Base-by-base conservation (phyloP, 2,888 invertebrate genomes). In the Diadegma fenestrale region DNA sequence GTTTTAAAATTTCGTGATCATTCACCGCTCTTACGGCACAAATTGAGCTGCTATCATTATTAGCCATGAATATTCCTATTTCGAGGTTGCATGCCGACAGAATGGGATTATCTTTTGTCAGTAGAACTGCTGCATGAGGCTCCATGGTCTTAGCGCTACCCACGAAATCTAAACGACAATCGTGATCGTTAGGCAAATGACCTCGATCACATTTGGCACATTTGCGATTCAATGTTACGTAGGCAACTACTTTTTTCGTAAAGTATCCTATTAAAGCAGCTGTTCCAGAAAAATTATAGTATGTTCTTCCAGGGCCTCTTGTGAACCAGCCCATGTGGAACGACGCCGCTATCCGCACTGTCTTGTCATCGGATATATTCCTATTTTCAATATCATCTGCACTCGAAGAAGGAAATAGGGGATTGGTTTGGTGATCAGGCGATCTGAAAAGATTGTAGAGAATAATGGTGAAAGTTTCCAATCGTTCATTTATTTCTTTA, bases 71-170 rank as follows among this genome's bases (percentile, higher is more conserved):
- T 30, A 89, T 82, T 19, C 87, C 87, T 48, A 89, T 14, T 80
- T 87, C 51, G 37, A 89, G 61, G n/a, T 87, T 87, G 61, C 78
- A 82, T 61, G 75, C 73, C 66, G 66, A 17, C 30, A 87, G 76
- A 76, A 84, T 83, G 14, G 73, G 41, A 86, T 84, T 73, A 19
- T 89, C 64, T 51, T 77, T 81, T 19, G 78, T 80, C 14, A 89
- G 54, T 64, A 63, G 2, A 5, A 87, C 85, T 8, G 88, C 88
- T 12, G 88, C 87, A 54, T 85, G 48, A 64, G 89, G 87, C 77
- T 90, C 88, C 89, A 88, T 90, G 10, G 86, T 85, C 77, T 90
- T 89, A 10, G 88, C 84, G 76, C 88, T 88, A 30, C 87, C 88
- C 19, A 68, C 66, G 72, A 86, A 89, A 77, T 89, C 90, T 8